A percentile compares a stretch with the other conserved stretches of the same genome.
Conservation (phyloP, 1,140 invertebrate genomes). For the Tenebrio molitor region DNA sequence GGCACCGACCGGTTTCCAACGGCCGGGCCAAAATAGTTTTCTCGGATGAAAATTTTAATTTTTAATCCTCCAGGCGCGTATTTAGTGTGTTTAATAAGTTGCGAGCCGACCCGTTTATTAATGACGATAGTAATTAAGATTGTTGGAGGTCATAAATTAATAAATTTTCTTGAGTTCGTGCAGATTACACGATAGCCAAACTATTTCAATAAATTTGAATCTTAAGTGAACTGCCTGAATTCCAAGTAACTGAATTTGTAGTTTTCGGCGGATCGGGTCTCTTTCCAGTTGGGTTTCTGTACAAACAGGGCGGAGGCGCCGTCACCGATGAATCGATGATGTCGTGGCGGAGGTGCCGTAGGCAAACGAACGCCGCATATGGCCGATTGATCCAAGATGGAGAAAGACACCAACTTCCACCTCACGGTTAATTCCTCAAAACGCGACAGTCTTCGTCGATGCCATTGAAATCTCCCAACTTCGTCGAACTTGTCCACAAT, state of each 20-base stretch:
- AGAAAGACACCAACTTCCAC: constrained; percentile 35
- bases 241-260: constrained; percentile 37
- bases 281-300: constrained; percentile 8
- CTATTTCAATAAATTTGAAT: constrained; percentile 39
- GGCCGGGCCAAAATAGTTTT: no score
- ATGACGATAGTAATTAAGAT: constrained; percentile 27
- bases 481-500: constrained; percentile 21
- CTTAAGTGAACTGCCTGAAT: constrained; percentile 35
- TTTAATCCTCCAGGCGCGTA: no score
- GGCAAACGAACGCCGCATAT: constrained; percentile 32
- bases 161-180: constrained; percentile 19
- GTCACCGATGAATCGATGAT: constrained; percentile 35
- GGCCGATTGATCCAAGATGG: constrained; percentile 36
- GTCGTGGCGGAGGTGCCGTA: constrained; percentile 34
- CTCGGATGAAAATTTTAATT: no score
- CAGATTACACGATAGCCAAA: constrained; percentile 24
- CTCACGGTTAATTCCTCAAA: constrained; percentile 33
- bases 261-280: constrained; percentile 4
- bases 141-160: constrained; percentile 24
- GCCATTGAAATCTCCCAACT: constrained; percentile 23
- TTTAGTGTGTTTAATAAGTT: background rate
- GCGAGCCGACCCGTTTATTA: background rate
- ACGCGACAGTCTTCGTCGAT: constrained; percentile 28
- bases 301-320: constrained; percentile 15
- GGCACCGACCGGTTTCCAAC: no score